Evolutionary conservation across 2,888 invertebrate species (phyloP), one percentile per base, ranked within the genome.

Genomic region (Maniola hyperantus): DNA sequence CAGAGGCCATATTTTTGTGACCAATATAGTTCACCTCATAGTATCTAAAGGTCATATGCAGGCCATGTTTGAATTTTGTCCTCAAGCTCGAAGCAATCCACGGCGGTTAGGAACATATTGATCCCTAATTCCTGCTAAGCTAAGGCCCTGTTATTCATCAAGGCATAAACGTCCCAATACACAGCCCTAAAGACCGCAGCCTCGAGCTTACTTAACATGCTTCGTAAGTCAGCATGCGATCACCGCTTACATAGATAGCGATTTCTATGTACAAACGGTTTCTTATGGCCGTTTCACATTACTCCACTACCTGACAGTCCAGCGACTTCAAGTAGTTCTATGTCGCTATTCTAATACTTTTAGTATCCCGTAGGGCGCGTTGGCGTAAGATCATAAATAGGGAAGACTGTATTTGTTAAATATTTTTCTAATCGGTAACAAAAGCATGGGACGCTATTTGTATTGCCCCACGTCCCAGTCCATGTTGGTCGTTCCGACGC

Each of bases 61-160:
- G 15, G 34, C 15, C 34, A 15, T 54, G 20, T 55, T 36, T 39
- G 18, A 20, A 13, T 87, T 85, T 87, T 87, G 87, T 88, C 88
- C 86, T 79, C n/a, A 87, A 87, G 85, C 86, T 87, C 85, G 84
- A 87, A 87, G 20, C 57, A 57, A 42, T 42, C 39, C 42, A 20
- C 42, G 20, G 57, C 39, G 57, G 57, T 57, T 18, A 57, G 57
- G 26, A 57, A 42, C 57, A 57, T 57, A 57, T 57, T 42, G 57
- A 57, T 42, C 57, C 39, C 57, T 42, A 20, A 42, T 57, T 57
- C 57, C 57, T 57, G 13, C 57, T 42, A 13, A 42, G 57, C 57
- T 42, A 20, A 20, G 57, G 57, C 20, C 39, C 13, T 20, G 55
- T 57, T 57, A 57, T 57, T 57, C 57, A 42, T 20, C 42, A 57